phyloP scores from a whole-genome alignment of 1,140 invertebrate genomes.

The Drosophila pallidifrons region DNA sequence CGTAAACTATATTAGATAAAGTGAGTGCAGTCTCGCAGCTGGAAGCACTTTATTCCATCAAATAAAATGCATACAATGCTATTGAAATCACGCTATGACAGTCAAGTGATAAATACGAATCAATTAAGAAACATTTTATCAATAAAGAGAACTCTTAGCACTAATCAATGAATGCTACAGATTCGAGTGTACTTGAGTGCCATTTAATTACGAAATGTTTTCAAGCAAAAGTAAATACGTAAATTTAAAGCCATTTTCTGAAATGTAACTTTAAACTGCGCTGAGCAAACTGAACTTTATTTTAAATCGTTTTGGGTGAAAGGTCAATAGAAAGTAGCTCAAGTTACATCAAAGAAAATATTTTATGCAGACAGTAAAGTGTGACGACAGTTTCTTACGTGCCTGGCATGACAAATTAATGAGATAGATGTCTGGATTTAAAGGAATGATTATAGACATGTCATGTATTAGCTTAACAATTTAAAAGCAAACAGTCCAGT shows the following conservation, averaged over 20 bases:
- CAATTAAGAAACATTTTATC: slow-evolving; percentile 29
- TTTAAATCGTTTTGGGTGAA: not conserved
- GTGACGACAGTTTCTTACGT: slow-evolving; percentile 3
- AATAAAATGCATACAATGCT: slow-evolving; percentile 8
- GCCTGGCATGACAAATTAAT: slow-evolving; percentile 2
- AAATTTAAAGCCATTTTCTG: too few relatives aligned
- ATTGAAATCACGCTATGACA: not conserved
- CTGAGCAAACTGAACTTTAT: not conserved
- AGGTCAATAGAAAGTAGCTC: not conserved
- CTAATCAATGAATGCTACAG: slow-evolving; percentile 8
- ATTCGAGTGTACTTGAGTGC: not conserved
- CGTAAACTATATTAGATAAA: slow-evolving; percentile 13
- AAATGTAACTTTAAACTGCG: not conserved
- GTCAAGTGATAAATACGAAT: slow-evolving; percentile 13
- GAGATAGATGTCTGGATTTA: not conserved
- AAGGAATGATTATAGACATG: not conserved
- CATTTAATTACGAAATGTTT: not conserved
- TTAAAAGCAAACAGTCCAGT: not conserved
- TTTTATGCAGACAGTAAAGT: not conserved
- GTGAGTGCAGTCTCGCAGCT: not conserved
- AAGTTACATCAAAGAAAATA: slow-evolving; percentile 7
- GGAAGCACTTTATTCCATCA: not conserved
- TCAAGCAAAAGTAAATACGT: too few relatives aligned
- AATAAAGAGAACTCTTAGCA: slow-evolving; percentile 12
- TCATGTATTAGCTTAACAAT: not conserved